Percentiles rank a stretch among this genome's conserved stretches.
phyloP scores from a whole-genome alignment of 2,113 vertebrate species.

The human (Homo sapiens) region GRCh38 chr11:77512001-77512500 shows the following conservation, averaged over 20 bases:
- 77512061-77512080: neutral
- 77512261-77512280: no score
- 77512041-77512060: neutral
- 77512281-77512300: neutral
- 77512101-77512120: neutral
- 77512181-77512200: neutral
- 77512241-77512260: neutral
- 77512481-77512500: neutral
- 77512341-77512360: neutral
- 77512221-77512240: neutral
- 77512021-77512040: neutral
- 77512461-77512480: neutral
- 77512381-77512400: slow-evolving; percentile 3
- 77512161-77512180: neutral
- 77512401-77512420: slow-evolving; percentile 1
- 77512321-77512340: neutral
- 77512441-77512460: neutral
- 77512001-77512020: neutral
- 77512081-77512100: neutral
- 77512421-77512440: slow-evolving; percentile 6
- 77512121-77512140: neutral
- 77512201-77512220: neutral
- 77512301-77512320: slow-evolving; percentile 45
- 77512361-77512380: neutral
- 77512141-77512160: neutral